A percentile compares a stretch with the other conserved stretches of the same genome.
Evolutionary conservation across 2,797 vertebrate species (phyloP).

Genomic region (Micropoecilia bifurca): DNA sequence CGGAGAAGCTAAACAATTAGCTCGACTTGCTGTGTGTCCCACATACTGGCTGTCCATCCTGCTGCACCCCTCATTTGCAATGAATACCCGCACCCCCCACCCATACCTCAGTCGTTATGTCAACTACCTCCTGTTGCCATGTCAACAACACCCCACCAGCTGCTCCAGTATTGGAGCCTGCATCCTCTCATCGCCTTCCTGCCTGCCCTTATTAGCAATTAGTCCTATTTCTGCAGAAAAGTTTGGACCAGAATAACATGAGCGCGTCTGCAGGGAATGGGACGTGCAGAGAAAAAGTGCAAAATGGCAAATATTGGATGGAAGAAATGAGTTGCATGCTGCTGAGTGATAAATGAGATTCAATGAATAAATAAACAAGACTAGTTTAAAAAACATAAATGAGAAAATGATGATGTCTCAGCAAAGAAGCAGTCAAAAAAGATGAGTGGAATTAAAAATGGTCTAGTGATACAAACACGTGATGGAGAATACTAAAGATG

Average conservation of each 20-base stretch:
- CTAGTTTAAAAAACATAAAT: constrained; percentile 36
- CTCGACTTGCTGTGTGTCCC: constrained; percentile 65
- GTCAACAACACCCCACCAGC: constrained; percentile 75
- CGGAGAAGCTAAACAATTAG: constrained; percentile 72
- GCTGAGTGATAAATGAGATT: constrained; percentile 71
- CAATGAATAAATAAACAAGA: constrained; percentile 72
- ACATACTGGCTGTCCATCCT: constrained; percentile 58
- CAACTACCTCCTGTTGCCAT: constrained; percentile 75
- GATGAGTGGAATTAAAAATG: constrained; percentile 19
- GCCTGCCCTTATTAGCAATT: constrained; percentile 66
- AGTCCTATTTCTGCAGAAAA: constrained; percentile 59
- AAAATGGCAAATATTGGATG: constrained; percentile 46
- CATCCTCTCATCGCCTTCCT: constrained; percentile 50
- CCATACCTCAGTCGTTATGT: constrained; percentile 60
- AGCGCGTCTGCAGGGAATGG: constrained; percentile 28
- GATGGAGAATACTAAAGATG: constrained; percentile 15
- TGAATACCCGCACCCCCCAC: constrained; percentile 24
- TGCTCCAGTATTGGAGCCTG: constrained; percentile 70
- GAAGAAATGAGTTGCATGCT: constrained; percentile 40
- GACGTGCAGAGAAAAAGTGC: constrained; percentile 51
- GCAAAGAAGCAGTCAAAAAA: constrained; percentile 33
- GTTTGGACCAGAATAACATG: constrained; percentile 50
- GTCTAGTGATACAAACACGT: constrained; percentile 25
- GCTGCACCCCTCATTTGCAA: constrained; percentile 40
- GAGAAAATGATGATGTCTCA: constrained; percentile 53